Percentiles rank a stretch among this genome's conserved stretches.
These are phyloP conservation scores for Zygaena filipendulae DNA, from an alignment of 2,888 invertebrate genomes.

Conservation along the genomic window DNA sequence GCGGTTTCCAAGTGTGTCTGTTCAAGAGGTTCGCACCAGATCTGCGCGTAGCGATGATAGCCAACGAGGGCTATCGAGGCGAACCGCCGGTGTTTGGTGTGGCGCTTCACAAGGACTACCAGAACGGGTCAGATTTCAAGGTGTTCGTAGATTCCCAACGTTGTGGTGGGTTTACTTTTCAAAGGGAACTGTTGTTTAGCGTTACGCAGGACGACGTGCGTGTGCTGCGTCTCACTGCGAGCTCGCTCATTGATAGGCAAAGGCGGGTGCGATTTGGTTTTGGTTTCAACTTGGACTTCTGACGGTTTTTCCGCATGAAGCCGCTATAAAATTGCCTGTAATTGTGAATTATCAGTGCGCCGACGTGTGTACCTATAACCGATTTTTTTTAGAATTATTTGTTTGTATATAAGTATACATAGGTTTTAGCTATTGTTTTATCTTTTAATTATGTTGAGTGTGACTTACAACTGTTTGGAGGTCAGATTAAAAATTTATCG, in stretches of 20 bases:
- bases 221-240: conserved; percentile 39
- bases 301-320: conserved; percentile 16
- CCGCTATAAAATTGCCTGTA: conserved; percentile 19
- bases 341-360: no score
- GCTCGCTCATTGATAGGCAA: conserved; percentile 48
- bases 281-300: conserved; percentile 54
- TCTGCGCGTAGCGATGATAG: conserved; percentile 41
- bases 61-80: conserved; percentile 34
- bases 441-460: conserved; percentile 30
- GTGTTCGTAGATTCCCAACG: conserved; percentile 52
- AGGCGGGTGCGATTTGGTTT: conserved; percentile 46
- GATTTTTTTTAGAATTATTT: conserved; percentile 51
- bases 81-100: conserved; percentile 36
- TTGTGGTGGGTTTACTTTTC: conserved; percentile 52
- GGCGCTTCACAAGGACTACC: conserved; percentile 42
- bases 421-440: conserved; percentile 59
- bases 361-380: no score
- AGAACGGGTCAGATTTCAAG: conserved; percentile 45
- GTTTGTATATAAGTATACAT: conserved; percentile 67
- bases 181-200: conserved; percentile 45
- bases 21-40: conserved; percentile 45
- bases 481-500: conserved; percentile 36
- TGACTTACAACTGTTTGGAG: conserved; percentile 27
- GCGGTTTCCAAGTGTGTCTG: conserved; percentile 46
- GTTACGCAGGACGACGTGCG: conserved; percentile 41